Evolutionary conservation across 2,113 vertebrate species (phyloP), one percentile per base, ranked within the genome.

Genomic region (Festucalex cinctus): DNA sequence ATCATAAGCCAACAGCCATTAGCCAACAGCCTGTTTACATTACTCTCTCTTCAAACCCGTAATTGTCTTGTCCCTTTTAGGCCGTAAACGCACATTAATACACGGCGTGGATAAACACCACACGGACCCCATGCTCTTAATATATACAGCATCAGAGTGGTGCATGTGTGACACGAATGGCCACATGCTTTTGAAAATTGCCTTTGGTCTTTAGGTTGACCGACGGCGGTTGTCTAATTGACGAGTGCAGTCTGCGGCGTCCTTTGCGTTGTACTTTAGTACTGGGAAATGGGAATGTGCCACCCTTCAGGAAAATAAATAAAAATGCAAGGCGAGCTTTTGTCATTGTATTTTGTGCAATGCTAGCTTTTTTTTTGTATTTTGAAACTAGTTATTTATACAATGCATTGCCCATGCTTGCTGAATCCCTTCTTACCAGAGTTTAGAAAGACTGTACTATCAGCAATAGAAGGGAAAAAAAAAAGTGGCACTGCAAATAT

Each of bases 1-100:
- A 28, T 56, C 53, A 28, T 56, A 32, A 57, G 32, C n/a, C n/a
- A n/a, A n/a, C n/a, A n/a, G n/a, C n/a, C n/a, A 57, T 57, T 57
- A 57, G 54, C 26, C 54, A 32, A 32, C 26, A 57, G 54, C 26
- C 54, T 57, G 54, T 57, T 57, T 57, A 57, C 54, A 19, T 57
- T 17, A 57, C 14, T 57, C 26, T 26, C 28, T 32, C 54, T 8
- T 57, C 26, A 32, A 57, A 57, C 54, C 26, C 10, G 6, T 57
- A 57, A 57, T 57, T 57, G 54, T 17, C 26, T 1, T 32, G 54
- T 32, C 6, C 26, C 24, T 32, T 57, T 57, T 57, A 7, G 54
- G 26, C 54, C 28, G 26, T 19, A 57, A 57, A 57, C 6, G 54
- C 26, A 56, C 26, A 32, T 57, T 57, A 57, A 57, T 57, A 6